phyloP scores from a whole-genome alignment of 2,888 invertebrate genomes.

The Helobdella robusta region DNA sequence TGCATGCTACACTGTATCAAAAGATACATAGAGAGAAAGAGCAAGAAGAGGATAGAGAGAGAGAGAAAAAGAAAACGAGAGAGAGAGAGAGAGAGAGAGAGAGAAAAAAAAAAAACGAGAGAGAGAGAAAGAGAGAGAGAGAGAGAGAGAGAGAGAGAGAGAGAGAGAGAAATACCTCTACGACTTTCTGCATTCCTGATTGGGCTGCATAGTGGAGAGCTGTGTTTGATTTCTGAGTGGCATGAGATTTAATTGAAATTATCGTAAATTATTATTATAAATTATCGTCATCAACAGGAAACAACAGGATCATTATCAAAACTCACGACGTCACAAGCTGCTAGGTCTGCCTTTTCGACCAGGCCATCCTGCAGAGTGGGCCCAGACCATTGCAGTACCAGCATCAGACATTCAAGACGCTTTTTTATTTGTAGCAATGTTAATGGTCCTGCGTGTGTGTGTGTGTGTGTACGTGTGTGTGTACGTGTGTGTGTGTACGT shows the following conservation, averaged over 20 bases:
- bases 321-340: slow-evolving; percentile 57
- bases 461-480: no score
- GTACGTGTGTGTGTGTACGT: no score
- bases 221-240: slow-evolving; percentile 57
- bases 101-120: background rate
- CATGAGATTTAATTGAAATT: background rate
- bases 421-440: no score
- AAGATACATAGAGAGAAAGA: background rate
- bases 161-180: slow-evolving; percentile 52
- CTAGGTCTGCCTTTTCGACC: slow-evolving; percentile 56
- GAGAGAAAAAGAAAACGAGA: background rate
- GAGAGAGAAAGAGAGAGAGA: no score
- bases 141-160: background rate
- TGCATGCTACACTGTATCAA: no score
- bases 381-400: slow-evolving; percentile 60
- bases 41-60: background rate
- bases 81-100: background rate
- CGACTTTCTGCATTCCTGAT: slow-evolving; percentile 58
- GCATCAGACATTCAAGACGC: slow-evolving; percentile 57
- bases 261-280: no score
- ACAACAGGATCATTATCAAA: background rate
- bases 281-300: background rate
- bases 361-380: slow-evolving; percentile 53
- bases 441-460: no score
- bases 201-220: slow-evolving; percentile 61